Percentiles rank a stretch among this genome's conserved stretches.
Evolutionary conservation across 37 sponge, comb jelly and placozoan genomes (phyloP).

Genomic region (Crambe crambe): DNA sequence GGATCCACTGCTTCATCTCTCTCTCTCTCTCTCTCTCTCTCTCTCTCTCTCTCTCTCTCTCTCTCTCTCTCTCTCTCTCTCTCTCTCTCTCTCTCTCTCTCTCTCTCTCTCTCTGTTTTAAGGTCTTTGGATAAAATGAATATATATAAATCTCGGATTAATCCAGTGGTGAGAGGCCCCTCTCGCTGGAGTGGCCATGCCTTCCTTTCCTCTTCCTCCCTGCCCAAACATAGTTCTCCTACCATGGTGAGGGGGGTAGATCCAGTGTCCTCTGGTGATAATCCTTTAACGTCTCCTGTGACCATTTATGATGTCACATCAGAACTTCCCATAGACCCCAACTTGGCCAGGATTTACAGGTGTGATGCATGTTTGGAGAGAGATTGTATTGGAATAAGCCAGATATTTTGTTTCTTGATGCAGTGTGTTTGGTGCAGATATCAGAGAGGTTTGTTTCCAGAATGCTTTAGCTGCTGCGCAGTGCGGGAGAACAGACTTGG

Average conservation of each 20-base stretch:
- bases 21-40: background rate
- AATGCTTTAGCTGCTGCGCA: conserved; percentile 53
- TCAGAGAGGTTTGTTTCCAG: conserved; percentile 45
- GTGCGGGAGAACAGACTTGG: conserved; percentile 55
- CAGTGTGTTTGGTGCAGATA: conserved; percentile 36
- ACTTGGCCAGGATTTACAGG: conserved; percentile 68
- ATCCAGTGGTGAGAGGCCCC: background rate
- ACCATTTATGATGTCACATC: conserved; percentile 22
- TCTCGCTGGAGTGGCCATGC: conserved; percentile 10
- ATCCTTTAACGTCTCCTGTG: conserved; percentile 13
- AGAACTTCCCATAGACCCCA: conserved; percentile 53
- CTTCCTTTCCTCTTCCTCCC: conserved; percentile 38
- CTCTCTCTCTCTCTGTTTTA: background rate
- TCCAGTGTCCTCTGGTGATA: background rate
- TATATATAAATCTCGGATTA: conserved; percentile 14
- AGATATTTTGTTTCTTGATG: background rate
- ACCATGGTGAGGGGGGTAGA: background rate
- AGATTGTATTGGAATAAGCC: background rate
- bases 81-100: background rate
- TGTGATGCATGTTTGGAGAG: background rate
- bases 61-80: background rate
- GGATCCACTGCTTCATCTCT: background rate
- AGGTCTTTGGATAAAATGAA: conserved; percentile 50
- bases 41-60: background rate
- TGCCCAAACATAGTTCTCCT: conserved; percentile 15